These are phyloP conservation scores for Centropyge bicolor DNA, from an alignment of 2,797 vertebrate species.

Conservation along the genomic window DNA sequence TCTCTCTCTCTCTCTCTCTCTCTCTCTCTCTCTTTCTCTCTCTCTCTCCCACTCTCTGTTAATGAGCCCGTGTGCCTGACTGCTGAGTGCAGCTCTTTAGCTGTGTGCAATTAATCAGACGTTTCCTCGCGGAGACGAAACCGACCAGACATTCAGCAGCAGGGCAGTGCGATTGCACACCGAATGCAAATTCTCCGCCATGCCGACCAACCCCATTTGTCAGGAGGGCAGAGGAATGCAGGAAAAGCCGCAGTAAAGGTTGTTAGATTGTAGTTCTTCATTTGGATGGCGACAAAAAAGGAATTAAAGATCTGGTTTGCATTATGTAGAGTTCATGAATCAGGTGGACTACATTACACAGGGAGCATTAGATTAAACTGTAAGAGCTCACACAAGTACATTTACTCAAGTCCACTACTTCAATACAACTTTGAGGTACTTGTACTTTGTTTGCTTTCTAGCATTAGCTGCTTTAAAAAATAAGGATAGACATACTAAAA, in stretches of 20 bases:
- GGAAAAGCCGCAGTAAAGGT: constrained; percentile 42
- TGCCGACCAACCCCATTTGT: constrained; percentile 45
- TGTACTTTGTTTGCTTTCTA: neutral
- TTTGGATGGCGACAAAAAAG: constrained; percentile 49
- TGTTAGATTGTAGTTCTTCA: constrained; percentile 54
- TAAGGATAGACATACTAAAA: neutral
- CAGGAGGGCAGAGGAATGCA: constrained; percentile 48
- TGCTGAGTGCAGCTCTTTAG: constrained; percentile 82
- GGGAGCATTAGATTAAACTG: constrained; percentile 22
- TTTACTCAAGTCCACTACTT: constrained; percentile 14
- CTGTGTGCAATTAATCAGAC: constrained; percentile 83
- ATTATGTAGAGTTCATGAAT: constrained; percentile 57
- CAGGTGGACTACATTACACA: constrained; percentile 20
- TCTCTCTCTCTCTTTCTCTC: no score
- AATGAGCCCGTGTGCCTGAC: constrained; percentile 79
- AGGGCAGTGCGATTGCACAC: constrained; percentile 71
- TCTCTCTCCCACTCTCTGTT: constrained; percentile 66
- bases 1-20: no score
- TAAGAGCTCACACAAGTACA: constrained; percentile 14
- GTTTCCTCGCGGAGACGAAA: constrained; percentile 76
- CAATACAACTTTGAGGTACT: constrained; percentile 10
- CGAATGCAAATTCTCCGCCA: constrained; percentile 69
- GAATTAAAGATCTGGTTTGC: constrained; percentile 39
- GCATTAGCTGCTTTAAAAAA: neutral
- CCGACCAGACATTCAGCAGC: constrained; percentile 73